Conservation (phyloP, 1,140 invertebrate species). For the Stenopsyche tienmushanensis region DNA sequence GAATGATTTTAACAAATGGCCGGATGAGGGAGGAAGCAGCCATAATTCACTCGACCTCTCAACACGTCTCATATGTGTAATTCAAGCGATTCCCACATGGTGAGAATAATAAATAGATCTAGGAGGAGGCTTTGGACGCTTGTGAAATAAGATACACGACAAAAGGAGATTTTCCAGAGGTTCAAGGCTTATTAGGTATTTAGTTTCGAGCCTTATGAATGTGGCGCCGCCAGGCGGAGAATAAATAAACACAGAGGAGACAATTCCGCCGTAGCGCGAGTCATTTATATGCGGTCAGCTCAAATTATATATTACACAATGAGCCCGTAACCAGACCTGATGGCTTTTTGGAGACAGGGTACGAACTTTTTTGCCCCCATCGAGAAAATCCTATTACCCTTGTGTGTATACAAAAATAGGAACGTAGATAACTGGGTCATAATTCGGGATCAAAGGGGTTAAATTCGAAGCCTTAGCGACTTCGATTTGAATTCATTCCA, state of each 20-base stretch:
- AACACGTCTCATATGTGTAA: not conserved
- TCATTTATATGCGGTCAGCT: too few relatives aligned
- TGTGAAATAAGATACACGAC: not conserved
- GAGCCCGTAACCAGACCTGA: not conserved
- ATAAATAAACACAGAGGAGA: too few relatives aligned
- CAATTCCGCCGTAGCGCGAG: not conserved
- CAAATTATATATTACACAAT: too few relatives aligned
- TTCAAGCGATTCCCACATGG: not conserved
- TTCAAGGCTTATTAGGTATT: not conserved
- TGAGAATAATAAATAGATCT: not conserved
- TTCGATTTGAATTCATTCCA: too few relatives aligned
- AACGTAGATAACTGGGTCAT: too few relatives aligned
- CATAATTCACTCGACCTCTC: not conserved
- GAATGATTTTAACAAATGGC: not conserved
- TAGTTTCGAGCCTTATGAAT: not conserved
- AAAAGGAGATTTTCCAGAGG: not conserved
- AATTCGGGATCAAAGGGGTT: too few relatives aligned
- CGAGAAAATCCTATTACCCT: too few relatives aligned
- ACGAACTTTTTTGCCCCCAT: too few relatives aligned
- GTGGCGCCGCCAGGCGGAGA: too few relatives aligned
- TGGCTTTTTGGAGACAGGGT: too few relatives aligned
- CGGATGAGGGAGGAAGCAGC: not conserved
- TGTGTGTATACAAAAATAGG: too few relatives aligned
- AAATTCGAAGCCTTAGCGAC: too few relatives aligned
- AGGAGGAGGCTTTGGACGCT: not conserved